These are phyloP conservation scores for Thalassaphorura encarpata DNA, from an alignment of 1,140 invertebrate species.

Conservation along the genomic window DNA sequence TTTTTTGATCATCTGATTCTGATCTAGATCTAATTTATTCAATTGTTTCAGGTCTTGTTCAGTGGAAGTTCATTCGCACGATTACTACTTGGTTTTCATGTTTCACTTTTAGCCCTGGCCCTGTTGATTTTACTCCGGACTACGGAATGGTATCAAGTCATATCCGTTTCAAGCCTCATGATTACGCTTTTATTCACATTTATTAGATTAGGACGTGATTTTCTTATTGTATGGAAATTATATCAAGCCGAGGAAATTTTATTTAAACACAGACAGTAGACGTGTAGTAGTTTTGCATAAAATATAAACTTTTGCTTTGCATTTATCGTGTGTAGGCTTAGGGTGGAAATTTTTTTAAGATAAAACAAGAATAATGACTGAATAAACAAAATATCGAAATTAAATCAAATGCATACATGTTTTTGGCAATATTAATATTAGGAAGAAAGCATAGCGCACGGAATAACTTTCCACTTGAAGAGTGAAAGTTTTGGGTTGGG, in stretches of 20 bases:
- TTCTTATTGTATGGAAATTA: slow-evolving; percentile 48
- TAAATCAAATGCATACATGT: too few species aligned
- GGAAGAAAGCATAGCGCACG: too few species aligned
- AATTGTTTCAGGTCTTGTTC: slow-evolving; percentile 69
- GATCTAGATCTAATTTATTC: not conserved
- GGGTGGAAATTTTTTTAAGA: too few species aligned
- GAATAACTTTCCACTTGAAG: too few species aligned
- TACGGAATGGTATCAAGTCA: slow-evolving; percentile 80
- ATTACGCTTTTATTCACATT: slow-evolving; percentile 85
- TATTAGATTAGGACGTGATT: slow-evolving; percentile 78
- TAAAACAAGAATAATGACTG: too few species aligned
- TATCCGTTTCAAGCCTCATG: slow-evolving; percentile 62
- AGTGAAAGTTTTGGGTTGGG: too few species aligned
- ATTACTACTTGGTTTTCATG: slow-evolving; percentile 59
- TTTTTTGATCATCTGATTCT: slow-evolving; percentile 56
- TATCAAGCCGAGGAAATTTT: not conserved
- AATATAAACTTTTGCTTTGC: too few species aligned
- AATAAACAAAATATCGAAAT: too few species aligned
- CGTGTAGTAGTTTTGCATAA: too few species aligned
- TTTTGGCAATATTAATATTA: too few species aligned
- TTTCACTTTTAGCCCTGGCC: slow-evolving; percentile 61
- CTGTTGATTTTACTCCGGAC: slow-evolving; percentile 63
- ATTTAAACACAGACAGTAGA: not conserved
- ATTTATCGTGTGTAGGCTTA: too few species aligned
- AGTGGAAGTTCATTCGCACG: slow-evolving; percentile 66